Percentiles rank a stretch among this genome's conserved stretches.
These are phyloP conservation scores for Laodelphax striatellus DNA, from an alignment of 1,140 invertebrate genomes.

Conservation along the genomic window DNA sequence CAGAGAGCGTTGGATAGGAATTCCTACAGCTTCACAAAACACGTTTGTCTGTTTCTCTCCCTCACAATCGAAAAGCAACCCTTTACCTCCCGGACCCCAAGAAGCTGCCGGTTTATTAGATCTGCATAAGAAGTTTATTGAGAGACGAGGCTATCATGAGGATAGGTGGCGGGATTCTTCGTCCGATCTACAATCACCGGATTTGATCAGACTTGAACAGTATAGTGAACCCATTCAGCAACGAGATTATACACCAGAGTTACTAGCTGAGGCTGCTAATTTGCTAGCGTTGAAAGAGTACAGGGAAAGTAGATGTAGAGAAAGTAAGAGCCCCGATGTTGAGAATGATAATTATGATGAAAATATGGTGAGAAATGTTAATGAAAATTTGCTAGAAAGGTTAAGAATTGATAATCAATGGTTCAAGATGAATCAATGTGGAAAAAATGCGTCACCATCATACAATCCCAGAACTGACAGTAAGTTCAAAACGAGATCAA, in stretches of 20 bases:
- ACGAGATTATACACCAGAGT: constrained; percentile 12
- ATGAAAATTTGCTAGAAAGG: too few relatives aligned
- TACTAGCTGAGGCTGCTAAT: constrained; percentile 17
- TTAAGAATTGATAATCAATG: too few relatives aligned
- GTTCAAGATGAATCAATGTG: too few relatives aligned
- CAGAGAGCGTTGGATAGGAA: constrained; percentile 13
- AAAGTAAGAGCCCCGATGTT: not conserved
- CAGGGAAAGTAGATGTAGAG: constrained; percentile 9
- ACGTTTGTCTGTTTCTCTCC: constrained; percentile 57
- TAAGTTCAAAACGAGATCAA: too few relatives aligned
- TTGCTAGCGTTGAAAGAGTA: constrained; percentile 27
- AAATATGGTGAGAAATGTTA: too few relatives aligned
- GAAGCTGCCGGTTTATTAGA: constrained; percentile 48
- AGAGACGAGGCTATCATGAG: constrained; percentile 46
- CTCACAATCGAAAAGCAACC: constrained; percentile 43
- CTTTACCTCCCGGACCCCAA: constrained; percentile 31
- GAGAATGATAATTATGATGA: too few relatives aligned
- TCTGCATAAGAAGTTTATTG: constrained; percentile 51
- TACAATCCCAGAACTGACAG: too few relatives aligned
- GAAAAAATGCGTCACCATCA: too few relatives aligned
- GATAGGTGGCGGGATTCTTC: constrained; percentile 12
- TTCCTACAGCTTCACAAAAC: constrained; percentile 31
- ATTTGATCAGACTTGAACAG: constrained; percentile 14
- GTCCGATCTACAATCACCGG: constrained; percentile 9
- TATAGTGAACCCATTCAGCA: constrained; percentile 3